Evolutionary conservation across 2,797 vertebrate genomes (phyloP), one percentile per base, ranked within the genome.

Genomic region (Intellagama lesueurii): DNA sequence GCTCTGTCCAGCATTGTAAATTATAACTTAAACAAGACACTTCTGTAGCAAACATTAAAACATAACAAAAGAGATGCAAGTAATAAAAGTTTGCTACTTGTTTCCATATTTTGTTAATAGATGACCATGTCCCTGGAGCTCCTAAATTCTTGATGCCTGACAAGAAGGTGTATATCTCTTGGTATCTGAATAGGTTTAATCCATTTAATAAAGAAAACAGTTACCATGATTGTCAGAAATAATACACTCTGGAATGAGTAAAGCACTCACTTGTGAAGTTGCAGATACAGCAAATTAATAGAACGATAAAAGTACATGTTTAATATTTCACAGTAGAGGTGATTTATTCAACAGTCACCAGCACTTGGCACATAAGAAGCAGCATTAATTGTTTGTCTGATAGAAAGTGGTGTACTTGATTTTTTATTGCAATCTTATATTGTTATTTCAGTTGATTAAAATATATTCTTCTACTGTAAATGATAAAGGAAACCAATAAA

Each of bases 271-370:
- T 7, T 92, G 66, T 93, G 86, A 76, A 93, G 77, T 88, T 95
- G 87, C 73, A 87, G 81, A 47, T 93, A 64, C 87, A 94, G 86
- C 81, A 88, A 90, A 93, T 93, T 81, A 96, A 92, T 91, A 92
- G 94, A 90, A 86, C 90, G 92, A 89, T 92, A 94, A 94, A 94
- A 93, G 91, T 72, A 7, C 24, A 30, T 52, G 69, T 49, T 87
- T 90, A 94, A 87, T 90, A 64, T 92, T 94, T 92, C 89, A 86
- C 80, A 91, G 90, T 86, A 56, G 91, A 92, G 56, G 26, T 91
- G 93, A 95, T 94, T 96, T 95, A 95, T 95, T 91, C 91, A 88
- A 87, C 40, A 93, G 92, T 93, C 93, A 82, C 89, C 95, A 92
- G 81, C 93, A 91, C 82, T 91, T 94, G 89, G 69, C 87, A 91